Conservation (phyloP, 2,888 invertebrate genomes). For the Leptinotarsa tumamoca region DNA sequence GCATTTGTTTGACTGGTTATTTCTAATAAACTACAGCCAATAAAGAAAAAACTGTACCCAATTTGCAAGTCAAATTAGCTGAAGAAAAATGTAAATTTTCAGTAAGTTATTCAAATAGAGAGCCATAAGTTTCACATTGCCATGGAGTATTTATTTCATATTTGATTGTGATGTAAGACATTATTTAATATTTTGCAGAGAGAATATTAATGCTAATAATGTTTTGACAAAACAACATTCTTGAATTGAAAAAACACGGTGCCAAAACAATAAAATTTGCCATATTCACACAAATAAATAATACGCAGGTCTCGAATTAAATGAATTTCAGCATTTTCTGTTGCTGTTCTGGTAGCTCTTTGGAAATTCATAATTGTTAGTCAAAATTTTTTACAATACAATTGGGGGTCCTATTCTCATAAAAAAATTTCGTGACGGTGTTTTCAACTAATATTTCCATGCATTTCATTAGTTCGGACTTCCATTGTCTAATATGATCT, state of each 20-base stretch:
- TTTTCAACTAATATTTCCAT: no score
- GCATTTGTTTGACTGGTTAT: conserved; percentile 21
- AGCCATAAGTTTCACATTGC: conserved; percentile 13
- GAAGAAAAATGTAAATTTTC: conserved; percentile 24
- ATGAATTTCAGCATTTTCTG: no score
- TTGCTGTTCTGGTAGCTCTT: no score
- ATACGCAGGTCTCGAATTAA: no score
- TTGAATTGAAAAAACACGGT: background rate
- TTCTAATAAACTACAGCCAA: conserved; percentile 2
- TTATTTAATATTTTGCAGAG: background rate
- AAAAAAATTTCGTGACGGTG: no score
- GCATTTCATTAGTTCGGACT: no score
- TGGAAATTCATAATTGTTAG: no score
- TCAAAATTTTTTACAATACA: no score
- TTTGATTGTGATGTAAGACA: background rate
- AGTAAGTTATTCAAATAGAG: conserved; percentile 19
- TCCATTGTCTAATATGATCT: no score
- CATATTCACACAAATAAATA: background rate
- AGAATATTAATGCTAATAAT: background rate
- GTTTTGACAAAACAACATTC: conserved; percentile 3
- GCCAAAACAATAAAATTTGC: background rate
- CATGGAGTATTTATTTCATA: background rate
- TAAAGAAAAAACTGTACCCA: conserved; percentile 14
- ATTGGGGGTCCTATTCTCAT: no score
- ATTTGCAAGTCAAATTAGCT: conserved; percentile 27